Base-by-base conservation (phyloP, 2,888 invertebrate species). In the Cataglyphis rosenhaueri region DNA sequence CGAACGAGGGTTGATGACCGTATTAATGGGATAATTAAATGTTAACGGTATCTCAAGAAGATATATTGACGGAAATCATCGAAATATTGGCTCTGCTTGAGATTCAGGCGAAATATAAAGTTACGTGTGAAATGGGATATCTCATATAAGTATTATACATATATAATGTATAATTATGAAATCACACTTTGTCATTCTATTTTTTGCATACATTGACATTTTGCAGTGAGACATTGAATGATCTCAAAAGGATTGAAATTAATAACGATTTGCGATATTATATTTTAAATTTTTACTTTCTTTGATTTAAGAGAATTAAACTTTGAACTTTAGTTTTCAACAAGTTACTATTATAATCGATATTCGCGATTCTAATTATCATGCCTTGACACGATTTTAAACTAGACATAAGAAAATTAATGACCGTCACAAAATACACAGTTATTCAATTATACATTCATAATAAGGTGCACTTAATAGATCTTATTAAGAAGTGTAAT, bases 21-120 rank as follows among this genome's bases (percentile, higher is more conserved):
- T 71, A 70, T 70, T 78, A 59, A 70, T 44, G 15, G n/a, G 41
- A 41, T 41, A 57, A 68, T 76, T 68, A 66, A 76, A 76, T 57
- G 29, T 55, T n/a, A 65, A 55, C 9, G 25, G 15, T 38, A 41
- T n/a, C 6, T 25, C 25, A 32, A 3, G 35, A 75, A 65, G 25
- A 75, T 62, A 75, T 35, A 64, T 62, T 74, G 18, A 32, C 29
- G 32, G 12, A 48, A 48, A 64, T 75, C 9, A 5, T 65, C 38
- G n/a, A 52, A 29, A 35, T 64, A 76, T 55, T 64, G 44, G 9
- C 29, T 18, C 12, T 41, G 12, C 65, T 55, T 76, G 4, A 29
- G 8, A 29, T 62, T 21, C 32, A 12, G 4, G 12, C 5, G 44
- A 52, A 64, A 41, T 29, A 15, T 44, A 21, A 35, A 35, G 21